Evolutionary conservation across 2,888 invertebrate species (phyloP).

Genomic region (Melanotus villosus): DNA sequence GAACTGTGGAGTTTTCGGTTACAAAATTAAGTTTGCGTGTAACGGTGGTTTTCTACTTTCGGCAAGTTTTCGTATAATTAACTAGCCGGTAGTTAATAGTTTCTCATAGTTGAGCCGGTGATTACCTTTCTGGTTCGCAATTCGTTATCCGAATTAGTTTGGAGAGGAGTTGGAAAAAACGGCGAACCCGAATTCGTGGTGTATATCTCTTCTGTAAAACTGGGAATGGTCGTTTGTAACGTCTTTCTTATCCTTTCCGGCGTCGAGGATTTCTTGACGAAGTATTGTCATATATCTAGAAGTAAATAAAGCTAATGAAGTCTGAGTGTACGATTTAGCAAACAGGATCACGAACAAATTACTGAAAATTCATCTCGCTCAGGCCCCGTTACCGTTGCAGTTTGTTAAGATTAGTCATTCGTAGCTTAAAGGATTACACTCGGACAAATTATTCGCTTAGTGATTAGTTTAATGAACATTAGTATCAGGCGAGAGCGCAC

Average conservation of each 20-base stretch:
- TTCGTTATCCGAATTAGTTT: background rate
- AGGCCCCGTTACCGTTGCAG: slow-evolving; percentile 59
- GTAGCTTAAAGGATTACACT: slow-evolving; percentile 62
- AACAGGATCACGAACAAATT: slow-evolving; percentile 58
- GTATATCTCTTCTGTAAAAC: background rate
- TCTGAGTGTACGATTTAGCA: slow-evolving; percentile 53
- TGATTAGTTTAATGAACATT: slow-evolving; percentile 67
- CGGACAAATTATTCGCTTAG: slow-evolving; percentile 66
- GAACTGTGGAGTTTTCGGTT: too few relatives aligned
- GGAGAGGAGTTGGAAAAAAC: background rate
- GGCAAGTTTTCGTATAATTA: background rate
- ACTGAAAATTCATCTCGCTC: slow-evolving; percentile 65
- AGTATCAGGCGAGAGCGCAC: slow-evolving; percentile 47
- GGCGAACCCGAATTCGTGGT: background rate
- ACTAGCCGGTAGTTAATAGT: background rate
- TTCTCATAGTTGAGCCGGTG: slow-evolving; percentile 1
- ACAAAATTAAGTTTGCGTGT: background rate
- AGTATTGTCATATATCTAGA: slow-evolving; percentile 51
- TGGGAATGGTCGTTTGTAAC: slow-evolving; percentile 17
- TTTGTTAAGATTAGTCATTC: slow-evolving; percentile 67
- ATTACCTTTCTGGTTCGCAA: background rate
- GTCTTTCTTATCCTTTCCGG: slow-evolving; percentile 28
- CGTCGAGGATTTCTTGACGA: slow-evolving; percentile 38
- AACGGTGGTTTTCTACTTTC: background rate
- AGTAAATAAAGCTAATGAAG: slow-evolving; percentile 50